These are phyloP conservation scores for Lamprologus speciosus DNA, from an alignment of 2,113 vertebrate genomes.

Conservation along the genomic window DNA sequence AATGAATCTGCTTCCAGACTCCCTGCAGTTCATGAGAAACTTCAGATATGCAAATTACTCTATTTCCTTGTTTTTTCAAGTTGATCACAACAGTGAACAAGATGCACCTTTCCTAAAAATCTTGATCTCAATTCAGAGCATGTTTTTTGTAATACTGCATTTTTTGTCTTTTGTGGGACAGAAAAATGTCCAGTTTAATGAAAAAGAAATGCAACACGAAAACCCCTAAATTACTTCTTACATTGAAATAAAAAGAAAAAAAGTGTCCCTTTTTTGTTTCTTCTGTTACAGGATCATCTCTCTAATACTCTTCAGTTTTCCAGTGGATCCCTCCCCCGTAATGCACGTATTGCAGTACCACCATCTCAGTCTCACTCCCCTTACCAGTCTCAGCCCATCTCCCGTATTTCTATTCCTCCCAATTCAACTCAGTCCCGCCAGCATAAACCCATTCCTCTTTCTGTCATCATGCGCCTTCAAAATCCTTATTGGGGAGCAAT, in stretches of 20 bases:
- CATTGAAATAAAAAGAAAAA: not conserved
- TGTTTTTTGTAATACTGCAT: not conserved
- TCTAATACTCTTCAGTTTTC: constrained; percentile 13
- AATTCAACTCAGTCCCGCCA: constrained; percentile 27
- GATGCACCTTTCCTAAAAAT: not conserved
- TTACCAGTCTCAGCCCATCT: constrained; percentile 69
- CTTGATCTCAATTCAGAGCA: not conserved
- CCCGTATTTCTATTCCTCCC: constrained; percentile 82
- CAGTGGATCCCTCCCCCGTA: constrained; percentile 72
- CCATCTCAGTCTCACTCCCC: constrained; percentile 55
- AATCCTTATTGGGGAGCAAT: constrained; percentile 63
- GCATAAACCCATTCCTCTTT: constrained; percentile 78
- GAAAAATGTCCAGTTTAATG: not conserved
- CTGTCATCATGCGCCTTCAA: constrained; percentile 84
- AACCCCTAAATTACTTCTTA: accelerated
- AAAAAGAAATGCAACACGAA: not conserved
- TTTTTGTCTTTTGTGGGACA: not conserved
- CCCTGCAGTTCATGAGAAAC: not conserved
- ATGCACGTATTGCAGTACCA: constrained; percentile 64
- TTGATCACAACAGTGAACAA: not conserved
- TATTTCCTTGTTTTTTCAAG: not conserved
- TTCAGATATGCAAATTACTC: not conserved
- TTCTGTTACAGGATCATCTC: constrained; percentile 34
- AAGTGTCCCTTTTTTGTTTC: not conserved
- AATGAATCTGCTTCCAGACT: not conserved